Evolutionary conservation across 2,113 vertebrate genomes (phyloP).

Genomic region (Nicator chloris): DNA sequence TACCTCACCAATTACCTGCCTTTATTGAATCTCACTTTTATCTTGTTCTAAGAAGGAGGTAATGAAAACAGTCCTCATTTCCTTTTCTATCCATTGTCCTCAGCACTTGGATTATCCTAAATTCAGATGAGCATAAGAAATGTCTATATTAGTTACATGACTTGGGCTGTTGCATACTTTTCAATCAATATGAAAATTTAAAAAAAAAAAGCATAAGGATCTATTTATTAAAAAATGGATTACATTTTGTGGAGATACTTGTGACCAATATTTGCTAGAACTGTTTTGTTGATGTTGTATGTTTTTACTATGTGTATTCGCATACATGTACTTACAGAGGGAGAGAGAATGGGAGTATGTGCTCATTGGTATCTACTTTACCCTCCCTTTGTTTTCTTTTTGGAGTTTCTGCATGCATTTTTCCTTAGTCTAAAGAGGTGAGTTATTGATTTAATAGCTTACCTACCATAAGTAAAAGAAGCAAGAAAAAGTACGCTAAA

Average conservation of each 20-base stretch:
- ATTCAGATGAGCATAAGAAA: neutral
- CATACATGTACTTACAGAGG: fast-evolving
- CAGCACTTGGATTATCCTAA: neutral
- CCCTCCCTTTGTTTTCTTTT: neutral
- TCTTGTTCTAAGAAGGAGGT: neutral
- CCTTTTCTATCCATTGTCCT: neutral
- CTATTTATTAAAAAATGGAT: neutral
- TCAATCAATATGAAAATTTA: neutral
- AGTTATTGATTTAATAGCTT: neutral
- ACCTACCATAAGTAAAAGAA: neutral
- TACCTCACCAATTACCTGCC: neutral
- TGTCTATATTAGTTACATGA: neutral
- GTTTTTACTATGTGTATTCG: neutral
- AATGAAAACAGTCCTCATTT: neutral
- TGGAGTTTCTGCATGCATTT: neutral
- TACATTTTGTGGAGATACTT: neutral
- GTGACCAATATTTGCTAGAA: neutral
- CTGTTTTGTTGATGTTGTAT: neutral
- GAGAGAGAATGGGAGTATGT: neutral
- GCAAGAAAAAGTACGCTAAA: neutral
- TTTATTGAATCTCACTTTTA: neutral
- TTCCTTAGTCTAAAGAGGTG: neutral
- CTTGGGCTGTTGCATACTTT: neutral
- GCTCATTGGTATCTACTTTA: neutral
- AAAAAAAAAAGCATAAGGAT: neutral